Base-by-base conservation (phyloP, 2,888 invertebrate species). In the Eupithecia insigniata region DNA sequence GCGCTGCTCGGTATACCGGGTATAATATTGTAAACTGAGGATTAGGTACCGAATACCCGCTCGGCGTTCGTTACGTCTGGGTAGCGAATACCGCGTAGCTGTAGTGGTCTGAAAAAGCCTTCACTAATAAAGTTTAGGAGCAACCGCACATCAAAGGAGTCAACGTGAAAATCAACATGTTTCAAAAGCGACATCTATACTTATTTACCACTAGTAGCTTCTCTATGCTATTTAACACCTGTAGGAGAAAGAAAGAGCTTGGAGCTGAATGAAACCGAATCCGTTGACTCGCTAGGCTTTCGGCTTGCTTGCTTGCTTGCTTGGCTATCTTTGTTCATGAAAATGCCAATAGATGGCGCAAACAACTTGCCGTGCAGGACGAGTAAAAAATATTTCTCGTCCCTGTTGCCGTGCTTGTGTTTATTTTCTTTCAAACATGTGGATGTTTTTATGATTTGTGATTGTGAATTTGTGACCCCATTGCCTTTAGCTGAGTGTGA, bases 311-410 rank as follows among this genome's bases (percentile, higher is more conserved):
- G 46, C n/a, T 46, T n/a, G 46, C 22, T 22, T 22, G 51, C 22
- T 22, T 22, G 2, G 6, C 8, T 55, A 55, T 55, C 22, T 55
- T 22, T 14, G 55, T 55, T 55, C 55, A 55, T 55, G 55, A 26
- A 55, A 55, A 55, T 55, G 55, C 26, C 55, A 55, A 55, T 55
- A 55, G 55, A 55, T 55, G 55, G 26, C 55, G 55, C 55, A 26
- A 55, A 3, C 26, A 12, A 14, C 22, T 55, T 14, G 26, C 26
- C 12, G n/a, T n/a, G n/a, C n/a, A n/a, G n/a, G n/a, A n/a, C n/a
- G n/a, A n/a, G n/a, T n/a, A n/a, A n/a, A n/a, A n/a, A n/a, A n/a
- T n/a, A n/a, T n/a, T n/a, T n/a, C n/a, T n/a, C n/a, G n/a, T n/a
- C n/a, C n/a, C n/a, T n/a, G n/a, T 55, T 14, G 26, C 26, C 12